Percentiles rank a stretch among this genome's conserved stretches.
These are phyloP conservation scores for Apocheima hispidaria DNA, from an alignment of 2,888 invertebrate species.

Conservation along the genomic window DNA sequence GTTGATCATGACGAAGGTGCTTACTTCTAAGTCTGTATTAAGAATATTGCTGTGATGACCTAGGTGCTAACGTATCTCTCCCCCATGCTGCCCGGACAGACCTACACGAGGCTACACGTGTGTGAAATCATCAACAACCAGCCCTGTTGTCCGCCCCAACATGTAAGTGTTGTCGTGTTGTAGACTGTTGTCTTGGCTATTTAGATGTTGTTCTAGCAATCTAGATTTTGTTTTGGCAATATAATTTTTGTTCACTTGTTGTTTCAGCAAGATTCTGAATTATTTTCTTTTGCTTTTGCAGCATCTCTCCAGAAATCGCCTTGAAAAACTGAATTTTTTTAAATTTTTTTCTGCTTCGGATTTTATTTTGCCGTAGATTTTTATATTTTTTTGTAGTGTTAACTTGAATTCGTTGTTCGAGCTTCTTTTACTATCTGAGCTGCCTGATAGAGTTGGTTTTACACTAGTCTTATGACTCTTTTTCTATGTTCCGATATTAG, in stretches of 20 bases:
- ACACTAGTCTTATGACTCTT: no score
- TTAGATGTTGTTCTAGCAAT: conserved; percentile 22
- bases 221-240: conserved; percentile 11
- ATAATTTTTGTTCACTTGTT: conserved; percentile 7
- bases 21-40: neutral
- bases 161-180: conserved; percentile 65
- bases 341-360: neutral
- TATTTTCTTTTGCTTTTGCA: neutral
- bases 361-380: neutral
- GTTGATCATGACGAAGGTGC: no score
- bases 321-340: neutral
- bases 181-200: conserved; percentile 20
- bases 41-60: conserved; percentile 23
- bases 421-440: neutral
- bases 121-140: conserved; percentile 94
- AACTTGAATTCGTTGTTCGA: neutral
- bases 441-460: neutral
- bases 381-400: neutral
- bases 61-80: conserved; percentile 75
- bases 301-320: neutral
- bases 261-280: neutral
- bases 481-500: no score
- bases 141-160: conserved; percentile 92
- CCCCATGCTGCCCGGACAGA: conserved; percentile 88
- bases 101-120: conserved; percentile 95